Evolutionary conservation across 2,113 vertebrate species (phyloP).

Genomic region (Hydropotes inermis): DNA sequence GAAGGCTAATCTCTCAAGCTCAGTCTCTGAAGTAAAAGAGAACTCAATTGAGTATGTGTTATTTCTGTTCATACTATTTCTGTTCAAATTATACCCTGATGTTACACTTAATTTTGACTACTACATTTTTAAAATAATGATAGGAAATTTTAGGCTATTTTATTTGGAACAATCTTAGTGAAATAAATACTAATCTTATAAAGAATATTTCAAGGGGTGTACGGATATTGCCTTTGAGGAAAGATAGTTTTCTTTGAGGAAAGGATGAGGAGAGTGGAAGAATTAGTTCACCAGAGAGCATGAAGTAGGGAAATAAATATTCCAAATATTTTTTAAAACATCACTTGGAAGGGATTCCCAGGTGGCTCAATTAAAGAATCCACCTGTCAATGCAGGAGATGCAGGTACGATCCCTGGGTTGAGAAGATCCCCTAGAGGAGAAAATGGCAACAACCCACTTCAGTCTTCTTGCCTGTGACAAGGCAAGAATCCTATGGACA

Average conservation of each 20-base stretch:
- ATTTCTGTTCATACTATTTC: constrained; percentile 26
- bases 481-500: neutral
- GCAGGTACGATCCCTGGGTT: neutral
- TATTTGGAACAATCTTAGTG: neutral
- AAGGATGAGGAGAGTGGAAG: neutral
- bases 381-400: neutral
- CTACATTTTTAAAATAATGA: neutral
- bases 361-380: neutral
- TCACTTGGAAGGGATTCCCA: neutral
- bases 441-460: neutral
- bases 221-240: neutral
- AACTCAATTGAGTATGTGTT: neutral
- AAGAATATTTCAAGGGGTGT: neutral
- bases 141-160: neutral
- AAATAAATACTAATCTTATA: neutral
- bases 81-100: neutral
- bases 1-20: constrained; percentile 24
- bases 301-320: neutral
- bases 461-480: neutral
- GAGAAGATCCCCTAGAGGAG: neutral
- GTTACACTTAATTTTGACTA: neutral
- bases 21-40: constrained; percentile 1
- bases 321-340: neutral
- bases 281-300: neutral
- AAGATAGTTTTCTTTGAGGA: neutral